These are phyloP conservation scores for Melanargia galathea DNA, from an alignment of 2,888 invertebrate species.

Conservation along the genomic window DNA sequence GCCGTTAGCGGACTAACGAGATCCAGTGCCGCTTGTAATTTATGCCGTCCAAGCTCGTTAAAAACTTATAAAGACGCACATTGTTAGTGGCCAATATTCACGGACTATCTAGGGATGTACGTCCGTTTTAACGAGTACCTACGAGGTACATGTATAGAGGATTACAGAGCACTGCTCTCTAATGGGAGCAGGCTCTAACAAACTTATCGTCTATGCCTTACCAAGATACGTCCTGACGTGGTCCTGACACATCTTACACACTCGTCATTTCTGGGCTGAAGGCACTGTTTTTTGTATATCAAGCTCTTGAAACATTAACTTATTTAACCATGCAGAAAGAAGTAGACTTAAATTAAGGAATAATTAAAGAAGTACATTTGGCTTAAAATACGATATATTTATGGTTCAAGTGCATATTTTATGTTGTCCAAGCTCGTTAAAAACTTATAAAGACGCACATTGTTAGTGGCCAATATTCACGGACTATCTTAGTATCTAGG, in stretches of 20 bases:
- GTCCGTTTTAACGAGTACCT: slow-evolving; percentile 72
- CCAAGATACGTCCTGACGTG: too few relatives aligned
- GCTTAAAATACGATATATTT: too few relatives aligned
- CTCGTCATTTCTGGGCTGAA: too few relatives aligned
- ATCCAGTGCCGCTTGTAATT: slow-evolving; percentile 75
- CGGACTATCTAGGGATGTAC: slow-evolving; percentile 72
- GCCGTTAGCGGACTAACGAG: slow-evolving; percentile 27
- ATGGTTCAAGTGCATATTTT: too few relatives aligned
- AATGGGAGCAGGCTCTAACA: too few relatives aligned
- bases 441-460: slow-evolving; percentile 83
- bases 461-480: slow-evolving; percentile 82
- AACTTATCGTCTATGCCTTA: too few relatives aligned
- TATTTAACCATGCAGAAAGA: too few relatives aligned
- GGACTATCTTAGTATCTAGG: slow-evolving; percentile 68
- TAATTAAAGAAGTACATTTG: too few relatives aligned
- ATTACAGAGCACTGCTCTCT: slow-evolving; percentile 1
- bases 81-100: slow-evolving; percentile 82
- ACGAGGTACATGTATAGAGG: slow-evolving; percentile 51
- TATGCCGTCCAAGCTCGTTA: slow-evolving; percentile 82
- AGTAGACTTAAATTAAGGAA: too few relatives aligned
- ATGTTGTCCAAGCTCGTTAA: slow-evolving; percentile 82
- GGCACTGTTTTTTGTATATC: too few relatives aligned
- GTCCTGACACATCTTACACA: too few relatives aligned
- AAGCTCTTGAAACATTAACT: too few relatives aligned
- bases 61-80: slow-evolving; percentile 83